phyloP scores from a whole-genome alignment of 2,888 invertebrate genomes.

The Latrodectus hesperus region DNA sequence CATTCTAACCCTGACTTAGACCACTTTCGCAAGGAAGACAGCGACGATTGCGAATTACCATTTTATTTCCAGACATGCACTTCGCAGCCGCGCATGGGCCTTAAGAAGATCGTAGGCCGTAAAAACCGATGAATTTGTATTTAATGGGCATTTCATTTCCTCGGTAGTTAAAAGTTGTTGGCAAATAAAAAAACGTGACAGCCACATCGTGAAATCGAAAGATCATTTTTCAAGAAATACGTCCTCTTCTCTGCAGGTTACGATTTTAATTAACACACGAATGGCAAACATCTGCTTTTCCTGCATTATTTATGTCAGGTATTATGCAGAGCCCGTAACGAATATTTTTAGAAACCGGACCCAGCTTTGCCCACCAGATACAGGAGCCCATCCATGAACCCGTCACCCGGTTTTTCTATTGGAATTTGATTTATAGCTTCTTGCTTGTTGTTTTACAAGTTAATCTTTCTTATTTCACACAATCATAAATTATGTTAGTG shows the following conservation, averaged over 20 bases:
- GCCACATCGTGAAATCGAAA: slow-evolving; percentile 12
- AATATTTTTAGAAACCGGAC: background rate
- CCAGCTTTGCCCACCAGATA: background rate
- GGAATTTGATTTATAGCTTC: no score
- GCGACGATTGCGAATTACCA: background rate
- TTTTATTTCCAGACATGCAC: background rate
- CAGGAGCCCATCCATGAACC: background rate
- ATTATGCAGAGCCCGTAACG: background rate
- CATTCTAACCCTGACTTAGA: background rate
- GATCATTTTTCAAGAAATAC: slow-evolving; percentile 39
- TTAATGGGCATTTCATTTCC: slow-evolving; percentile 1
- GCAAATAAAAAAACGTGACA: slow-evolving; percentile 32
- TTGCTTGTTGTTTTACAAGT: no score
- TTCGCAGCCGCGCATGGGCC: background rate
- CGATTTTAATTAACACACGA: slow-evolving; percentile 49
- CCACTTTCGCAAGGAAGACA: background rate
- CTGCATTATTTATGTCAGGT: background rate
- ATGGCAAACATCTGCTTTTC: slow-evolving; percentile 18
- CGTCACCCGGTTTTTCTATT: background rate
- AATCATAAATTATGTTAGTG: no score
- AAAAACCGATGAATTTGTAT: slow-evolving; percentile 2
- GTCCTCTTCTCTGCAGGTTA: slow-evolving; percentile 5
- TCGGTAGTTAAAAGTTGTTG: background rate
- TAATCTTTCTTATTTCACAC: no score
- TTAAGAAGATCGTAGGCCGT: background rate